Evolutionary conservation across 2,113 vertebrate genomes (phyloP).

Genomic region (Amblyopsis rosae): DNA sequence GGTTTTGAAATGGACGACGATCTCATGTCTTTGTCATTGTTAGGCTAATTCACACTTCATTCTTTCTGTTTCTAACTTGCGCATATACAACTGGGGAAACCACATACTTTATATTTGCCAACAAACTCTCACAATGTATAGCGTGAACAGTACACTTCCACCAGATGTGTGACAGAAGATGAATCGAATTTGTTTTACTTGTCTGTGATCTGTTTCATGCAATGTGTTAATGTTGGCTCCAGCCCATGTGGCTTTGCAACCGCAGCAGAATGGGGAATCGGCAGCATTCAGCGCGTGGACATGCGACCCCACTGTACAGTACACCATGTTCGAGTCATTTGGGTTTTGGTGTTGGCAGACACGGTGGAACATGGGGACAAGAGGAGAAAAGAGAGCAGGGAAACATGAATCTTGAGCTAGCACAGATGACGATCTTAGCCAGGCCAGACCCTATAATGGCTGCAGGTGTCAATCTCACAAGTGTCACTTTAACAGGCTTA

Average conservation of each 20-base stretch:
- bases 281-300: constrained; percentile 48
- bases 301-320: constrained; percentile 67
- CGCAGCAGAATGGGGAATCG: constrained; percentile 24
- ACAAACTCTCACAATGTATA: too few relatives aligned
- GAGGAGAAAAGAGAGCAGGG: constrained; percentile 45
- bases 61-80: background rate
- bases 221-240: constrained; percentile 54
- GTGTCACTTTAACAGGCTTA: constrained; percentile 11
- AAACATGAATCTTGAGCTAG: constrained; percentile 34
- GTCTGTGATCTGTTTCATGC: constrained; percentile 42
- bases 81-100: background rate
- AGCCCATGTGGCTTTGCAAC: constrained; percentile 20
- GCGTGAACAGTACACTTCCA: background rate
- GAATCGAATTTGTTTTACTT: constrained; percentile 38
- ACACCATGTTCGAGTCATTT: constrained; percentile 53
- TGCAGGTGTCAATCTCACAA: constrained; percentile 1
- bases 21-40: background rate
- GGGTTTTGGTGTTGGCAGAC: constrained; percentile 67
- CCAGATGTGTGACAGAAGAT: constrained; percentile 17
- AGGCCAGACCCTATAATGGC: constrained; percentile 31
- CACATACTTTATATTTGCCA: background rate
- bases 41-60: background rate
- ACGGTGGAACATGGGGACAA: constrained; percentile 62
- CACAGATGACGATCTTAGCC: constrained; percentile 34
- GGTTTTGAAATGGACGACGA: background rate